A percentile compares a stretch with the other conserved stretches of the same genome.
Conservation (phyloP, 2,113 vertebrate species). For the Platysternon megacephalum region DNA sequence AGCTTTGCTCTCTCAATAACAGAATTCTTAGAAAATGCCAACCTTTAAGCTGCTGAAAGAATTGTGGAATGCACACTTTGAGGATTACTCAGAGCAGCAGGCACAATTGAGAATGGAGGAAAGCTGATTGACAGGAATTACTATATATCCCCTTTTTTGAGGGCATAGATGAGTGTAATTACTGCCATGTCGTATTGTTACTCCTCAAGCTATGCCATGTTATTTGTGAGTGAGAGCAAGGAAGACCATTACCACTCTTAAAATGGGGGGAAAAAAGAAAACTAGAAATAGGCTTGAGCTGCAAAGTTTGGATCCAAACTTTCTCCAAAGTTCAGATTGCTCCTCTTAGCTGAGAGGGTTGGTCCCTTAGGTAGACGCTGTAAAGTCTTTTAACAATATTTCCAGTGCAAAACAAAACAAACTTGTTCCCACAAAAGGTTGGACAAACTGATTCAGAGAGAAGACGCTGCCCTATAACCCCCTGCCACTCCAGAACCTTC, state of each 20-base stretch:
- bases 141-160: not conserved
- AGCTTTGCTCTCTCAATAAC: not conserved
- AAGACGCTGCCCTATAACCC: accelerated
- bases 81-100: not conserved
- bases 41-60: not conserved
- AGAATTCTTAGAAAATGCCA: not conserved
- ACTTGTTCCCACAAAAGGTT: not conserved
- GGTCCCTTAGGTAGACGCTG: not conserved
- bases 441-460: not conserved
- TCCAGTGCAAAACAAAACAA: not conserved
- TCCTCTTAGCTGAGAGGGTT: not conserved
- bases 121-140: not conserved
- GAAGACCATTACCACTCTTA: not conserved
- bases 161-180: not conserved
- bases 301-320: not conserved
- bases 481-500: not conserved
- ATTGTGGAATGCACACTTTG: not conserved
- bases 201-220: not conserved
- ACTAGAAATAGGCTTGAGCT: not conserved
- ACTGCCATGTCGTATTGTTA: not conserved
- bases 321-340: not conserved
- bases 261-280: not conserved
- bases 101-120: not conserved
- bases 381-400: not conserved
- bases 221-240: not conserved